Base-by-base conservation (phyloP, 2,797 vertebrate species). In the Triplophysa yarkandensis region DNA sequence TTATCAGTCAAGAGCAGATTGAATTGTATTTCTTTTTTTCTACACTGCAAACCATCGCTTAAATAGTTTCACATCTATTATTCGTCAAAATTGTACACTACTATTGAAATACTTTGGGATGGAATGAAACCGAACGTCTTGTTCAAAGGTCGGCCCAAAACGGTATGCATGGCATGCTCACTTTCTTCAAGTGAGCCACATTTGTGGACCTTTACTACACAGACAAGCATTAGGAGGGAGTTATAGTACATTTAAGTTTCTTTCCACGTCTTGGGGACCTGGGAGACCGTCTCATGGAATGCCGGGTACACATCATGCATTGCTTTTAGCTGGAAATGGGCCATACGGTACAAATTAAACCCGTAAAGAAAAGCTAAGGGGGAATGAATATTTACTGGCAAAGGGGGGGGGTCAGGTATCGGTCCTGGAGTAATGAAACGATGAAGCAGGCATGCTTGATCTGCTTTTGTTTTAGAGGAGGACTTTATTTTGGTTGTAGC, bases 31-130 rank as follows among this genome's bases (percentile, higher is more conserved):
- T 63, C 11, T 73, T 55, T 73, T 55, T 69, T 52, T 61, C 60
- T 79, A 77, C 44, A 74, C 54, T 88, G 90, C 89, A 89, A 88
- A 89, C 84, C 83, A 68, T 83, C 85, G 85, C 88, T 86, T 91
- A 91, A 91, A 91, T 91, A 91, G 83, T 83, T 85, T 88, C 86
- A 89, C 86, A 87, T 87, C 89, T 90, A 77, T 84, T 84, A 86
- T 88, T 89, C 87, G 87, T 88, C 78, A 69, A 82, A 89, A 89
- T n/a, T 91, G 76, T 91, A 91, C 90, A 90, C 88, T 85, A 85
- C 84, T 88, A 81, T 54, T 74, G 71, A 87, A 89, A 88, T 87
- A 86, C 85, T 90, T 90, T 83, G 84, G 87, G 86, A 90, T 79
- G 81, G 80, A 87, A 89, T 85, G 77, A 88, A 89, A 83, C 87